Evolutionary conservation across 2,888 invertebrate species (phyloP).

Genomic region (Spilarctia lutea): DNA sequence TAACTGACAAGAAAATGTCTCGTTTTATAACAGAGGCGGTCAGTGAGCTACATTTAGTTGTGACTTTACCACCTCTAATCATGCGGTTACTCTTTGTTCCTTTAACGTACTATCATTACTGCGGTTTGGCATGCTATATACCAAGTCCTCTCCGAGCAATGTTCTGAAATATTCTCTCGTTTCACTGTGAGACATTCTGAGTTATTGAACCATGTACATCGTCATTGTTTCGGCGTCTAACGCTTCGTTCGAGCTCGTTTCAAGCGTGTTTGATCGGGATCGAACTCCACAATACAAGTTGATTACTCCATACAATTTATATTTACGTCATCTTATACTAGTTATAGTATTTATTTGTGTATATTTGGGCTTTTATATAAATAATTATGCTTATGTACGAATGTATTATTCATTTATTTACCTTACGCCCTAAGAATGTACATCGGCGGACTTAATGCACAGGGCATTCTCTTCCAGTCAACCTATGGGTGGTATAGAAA

Average conservation of each 20-base stretch:
- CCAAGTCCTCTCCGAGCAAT: background rate
- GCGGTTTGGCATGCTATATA: too few relatives aligned
- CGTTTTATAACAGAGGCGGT: background rate
- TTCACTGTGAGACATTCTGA: background rate
- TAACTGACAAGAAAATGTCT: background rate
- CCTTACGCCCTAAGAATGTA: too few relatives aligned
- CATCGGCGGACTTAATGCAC: too few relatives aligned
- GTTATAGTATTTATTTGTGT: too few relatives aligned
- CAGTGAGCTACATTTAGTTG: background rate
- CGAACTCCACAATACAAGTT: background rate
- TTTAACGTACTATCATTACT: background rate
- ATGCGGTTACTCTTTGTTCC: background rate
- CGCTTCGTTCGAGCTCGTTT: background rate
- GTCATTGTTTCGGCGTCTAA: background rate
- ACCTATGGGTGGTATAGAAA: too few relatives aligned
- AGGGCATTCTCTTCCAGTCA: too few relatives aligned
- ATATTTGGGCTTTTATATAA: too few relatives aligned
- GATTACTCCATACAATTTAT: background rate
- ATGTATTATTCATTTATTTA: too few relatives aligned
- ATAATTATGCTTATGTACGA: too few relatives aligned
- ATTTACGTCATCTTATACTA: background rate
- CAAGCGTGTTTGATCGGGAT: background rate
- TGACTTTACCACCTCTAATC: background rate
- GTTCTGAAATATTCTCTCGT: background rate
- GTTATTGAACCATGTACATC: background rate